A percentile compares a stretch with the other conserved stretches of the same genome.
Conservation (phyloP, 1,140 invertebrate genomes). For the Lasaia peninsularis region DNA sequence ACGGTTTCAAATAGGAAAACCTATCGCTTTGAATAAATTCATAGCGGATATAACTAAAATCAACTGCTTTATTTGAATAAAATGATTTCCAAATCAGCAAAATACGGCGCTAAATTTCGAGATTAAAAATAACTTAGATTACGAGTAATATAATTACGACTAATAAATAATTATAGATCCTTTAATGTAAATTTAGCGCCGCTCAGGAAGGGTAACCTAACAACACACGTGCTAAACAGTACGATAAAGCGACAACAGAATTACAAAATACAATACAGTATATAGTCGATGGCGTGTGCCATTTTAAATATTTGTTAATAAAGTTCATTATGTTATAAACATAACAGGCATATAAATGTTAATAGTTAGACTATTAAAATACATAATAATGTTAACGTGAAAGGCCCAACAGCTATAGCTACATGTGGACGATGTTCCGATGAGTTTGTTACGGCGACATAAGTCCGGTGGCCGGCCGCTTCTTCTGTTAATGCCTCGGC, state of each 20-base stretch:
- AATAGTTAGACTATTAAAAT: slow-evolving; percentile 77
- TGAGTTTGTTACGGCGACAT: slow-evolving; percentile 64
- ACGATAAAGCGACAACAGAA: slow-evolving; percentile 70
- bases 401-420: slow-evolving; percentile 75
- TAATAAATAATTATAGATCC: slow-evolving; percentile 39
- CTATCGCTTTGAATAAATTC: background rate
- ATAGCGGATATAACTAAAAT: slow-evolving; percentile 2
- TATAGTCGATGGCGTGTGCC: slow-evolving; percentile 77
- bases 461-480: slow-evolving; percentile 48
- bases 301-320: slow-evolving; percentile 70
- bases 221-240: slow-evolving; percentile 64
- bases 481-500: slow-evolving; percentile 68
- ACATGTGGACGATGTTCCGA: slow-evolving; percentile 73
- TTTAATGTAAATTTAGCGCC: slow-evolving; percentile 50
- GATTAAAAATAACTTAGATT: slow-evolving; percentile 29
- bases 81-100: slow-evolving; percentile 22
- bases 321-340: slow-evolving; percentile 76
- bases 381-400: slow-evolving; percentile 76
- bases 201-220: slow-evolving; percentile 58
- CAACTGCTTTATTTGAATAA: slow-evolving; percentile 18
- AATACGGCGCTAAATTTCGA: slow-evolving; percentile 53
- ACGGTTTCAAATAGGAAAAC: slow-evolving; percentile 19
- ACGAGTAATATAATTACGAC: slow-evolving; percentile 33
- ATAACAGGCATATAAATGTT: slow-evolving; percentile 77
- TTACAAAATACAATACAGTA: slow-evolving; percentile 68